Base-by-base conservation (phyloP, 2,113 vertebrate species). In the Thomomys bottae region DNA sequence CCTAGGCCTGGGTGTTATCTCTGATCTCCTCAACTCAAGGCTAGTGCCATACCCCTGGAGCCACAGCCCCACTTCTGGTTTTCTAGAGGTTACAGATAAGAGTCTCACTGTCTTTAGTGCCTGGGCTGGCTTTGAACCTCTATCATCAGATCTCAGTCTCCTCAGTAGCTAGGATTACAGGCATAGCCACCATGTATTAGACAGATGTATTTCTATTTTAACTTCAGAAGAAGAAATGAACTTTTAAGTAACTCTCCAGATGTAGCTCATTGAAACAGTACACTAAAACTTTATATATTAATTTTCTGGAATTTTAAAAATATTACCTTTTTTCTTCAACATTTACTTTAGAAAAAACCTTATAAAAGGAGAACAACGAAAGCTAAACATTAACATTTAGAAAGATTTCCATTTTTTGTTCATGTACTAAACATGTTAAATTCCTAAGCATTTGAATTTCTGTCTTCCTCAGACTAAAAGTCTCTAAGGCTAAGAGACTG, bases 311-410 rank as follows among this genome's bases (percentile, higher is more conserved):
- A 68, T 89, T 84, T 92, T 72, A 79, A 64, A 57, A 84, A 89
- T 87, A 63, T 34, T 86, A 81, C 14, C 18, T 73, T 80, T 90
- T 83, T 82, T 83, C n/a, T 92, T 14, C 17, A 77, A 0, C 94
- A 87, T 89, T 87, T 92, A 86, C 40, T 92, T 89, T 88, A 81
- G 61, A 76, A 95, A 86, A 89, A 32, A 26, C n/a, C n/a, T 67
- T 94, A 92, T 93, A 45, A 88, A 88, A 89, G 57, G 42, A 45
- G 83, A 32, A 92, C 92, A 89, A n/a, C 59, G 78, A 79, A 83
- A 90, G 42, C 49, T 18, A 54, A 15, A 68, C 8, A 84, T 78
- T 89, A 91, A 84, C 77, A 67, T 86, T 90, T 85, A 71, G 54
- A 70, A 83, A 61, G 34, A 57, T 77, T 68, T 64, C 70, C n/a